A percentile compares a stretch with the other conserved stretches of the same genome.
Evolutionary conservation across 2,888 invertebrate genomes (phyloP).

Genomic region (Cyrtodaria siliqua): DNA sequence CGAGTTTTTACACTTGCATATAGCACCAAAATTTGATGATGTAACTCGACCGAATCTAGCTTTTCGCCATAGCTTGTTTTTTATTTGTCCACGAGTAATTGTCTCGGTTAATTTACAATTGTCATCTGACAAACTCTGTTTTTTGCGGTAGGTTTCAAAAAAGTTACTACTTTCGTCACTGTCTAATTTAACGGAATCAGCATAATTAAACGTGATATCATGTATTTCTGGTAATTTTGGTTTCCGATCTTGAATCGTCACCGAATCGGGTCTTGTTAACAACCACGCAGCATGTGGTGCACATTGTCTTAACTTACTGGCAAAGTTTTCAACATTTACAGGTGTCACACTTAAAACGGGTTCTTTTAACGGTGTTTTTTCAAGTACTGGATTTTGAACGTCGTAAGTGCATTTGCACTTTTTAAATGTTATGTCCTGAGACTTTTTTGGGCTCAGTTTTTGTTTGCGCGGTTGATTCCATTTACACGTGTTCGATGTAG

Average conservation of each 20-base stretch:
- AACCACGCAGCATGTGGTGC: constrained; percentile 2
- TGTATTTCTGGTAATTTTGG: too few species aligned
- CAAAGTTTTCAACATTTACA: too few species aligned
- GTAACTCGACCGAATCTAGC: constrained; percentile 17
- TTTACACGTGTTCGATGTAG: constrained; percentile 27
- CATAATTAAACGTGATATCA: too few species aligned
- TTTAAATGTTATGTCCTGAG: constrained; percentile 2
- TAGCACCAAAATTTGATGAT: constrained; percentile 34
- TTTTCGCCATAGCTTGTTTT: constrained; percentile 19
- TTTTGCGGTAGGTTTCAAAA: too few species aligned
- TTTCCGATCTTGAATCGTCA: too few species aligned
- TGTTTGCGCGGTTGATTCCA: constrained; percentile 34
- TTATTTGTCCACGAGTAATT: constrained; percentile 23
- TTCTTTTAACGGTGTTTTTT: too few species aligned
- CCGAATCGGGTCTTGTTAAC: background rate
- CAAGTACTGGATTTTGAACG: background rate
- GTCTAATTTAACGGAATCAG: background rate
- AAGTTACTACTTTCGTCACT: background rate
- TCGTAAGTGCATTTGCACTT: constrained; percentile 2
- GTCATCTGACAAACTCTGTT: background rate
- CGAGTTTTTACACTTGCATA: constrained; percentile 9
- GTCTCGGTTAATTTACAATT: constrained; percentile 17
- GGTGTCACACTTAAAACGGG: too few species aligned
- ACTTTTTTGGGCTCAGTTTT: constrained; percentile 28
- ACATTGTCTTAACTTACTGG: constrained; percentile 6